Evolutionary conservation across 2,888 invertebrate genomes (phyloP).

Genomic region (Lamellibrachia satsuma): DNA sequence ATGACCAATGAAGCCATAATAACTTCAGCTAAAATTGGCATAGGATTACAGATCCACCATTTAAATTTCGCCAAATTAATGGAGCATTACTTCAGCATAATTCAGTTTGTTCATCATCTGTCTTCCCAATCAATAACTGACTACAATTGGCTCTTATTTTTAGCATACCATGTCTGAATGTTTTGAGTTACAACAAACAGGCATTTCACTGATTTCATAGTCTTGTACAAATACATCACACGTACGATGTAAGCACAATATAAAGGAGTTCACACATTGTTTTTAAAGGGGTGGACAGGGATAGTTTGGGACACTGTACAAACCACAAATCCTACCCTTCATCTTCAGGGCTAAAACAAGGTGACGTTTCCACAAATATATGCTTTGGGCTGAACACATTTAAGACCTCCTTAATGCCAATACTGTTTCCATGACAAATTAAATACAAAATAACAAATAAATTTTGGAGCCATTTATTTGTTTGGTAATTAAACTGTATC

Average conservation of each 20-base stretch:
- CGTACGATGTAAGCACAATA: not conserved
- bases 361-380: slow-evolving; percentile 11
- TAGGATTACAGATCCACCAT: no score
- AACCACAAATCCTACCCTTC: not conserved
- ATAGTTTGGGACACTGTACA: not conserved
- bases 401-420: not conserved
- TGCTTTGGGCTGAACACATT: not conserved
- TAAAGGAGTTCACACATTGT: not conserved
- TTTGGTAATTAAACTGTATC: no score
- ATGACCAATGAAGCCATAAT: no score
- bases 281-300: not conserved
- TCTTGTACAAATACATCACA: not conserved
- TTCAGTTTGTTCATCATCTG: not conserved
- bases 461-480: no score
- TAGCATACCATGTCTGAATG: not conserved
- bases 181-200: not conserved
- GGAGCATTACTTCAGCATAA: no score
- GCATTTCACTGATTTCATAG: not conserved
- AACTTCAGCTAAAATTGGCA: no score
- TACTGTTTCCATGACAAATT: not conserved
- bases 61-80: no score
- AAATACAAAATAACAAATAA: not conserved
- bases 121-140: not conserved
- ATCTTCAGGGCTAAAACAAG: slow-evolving; percentile 18
- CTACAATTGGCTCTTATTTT: no score